Percentiles rank a stretch among this genome's conserved stretches.
Conservation (phyloP, 2,888 invertebrate species). For the Mycalesis mineus region DNA sequence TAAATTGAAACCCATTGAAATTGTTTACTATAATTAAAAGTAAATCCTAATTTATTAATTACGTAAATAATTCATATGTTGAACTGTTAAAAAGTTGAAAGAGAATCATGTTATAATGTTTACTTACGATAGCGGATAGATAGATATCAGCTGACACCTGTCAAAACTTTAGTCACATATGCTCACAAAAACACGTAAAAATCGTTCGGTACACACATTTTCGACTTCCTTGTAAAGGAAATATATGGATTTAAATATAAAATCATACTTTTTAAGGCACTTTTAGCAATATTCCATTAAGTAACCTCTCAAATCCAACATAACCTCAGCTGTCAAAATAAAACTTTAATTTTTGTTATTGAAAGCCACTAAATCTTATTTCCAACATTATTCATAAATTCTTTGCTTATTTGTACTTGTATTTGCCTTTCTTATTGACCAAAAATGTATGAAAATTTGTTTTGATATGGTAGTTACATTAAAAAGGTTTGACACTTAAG, state of each 20-base stretch:
- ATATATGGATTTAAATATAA: conserved; percentile 37
- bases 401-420: background rate
- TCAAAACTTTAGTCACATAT: conserved; percentile 73
- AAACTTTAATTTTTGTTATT: conserved; percentile 1
- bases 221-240: conserved; percentile 34
- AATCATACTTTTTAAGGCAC: conserved; percentile 42
- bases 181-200: conserved; percentile 62
- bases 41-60: too few species aligned
- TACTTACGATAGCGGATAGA: conserved; percentile 15
- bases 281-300: conserved; percentile 69
- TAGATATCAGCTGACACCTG: conserved; percentile 66
- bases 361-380: background rate
- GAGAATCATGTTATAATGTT: background rate
- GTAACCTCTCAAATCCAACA: conserved; percentile 35
- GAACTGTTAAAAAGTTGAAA: too few species aligned
- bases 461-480: background rate
- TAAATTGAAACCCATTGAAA: background rate
- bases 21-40: background rate
- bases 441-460: background rate
- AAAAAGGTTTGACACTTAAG: background rate
- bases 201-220: conserved; percentile 42
- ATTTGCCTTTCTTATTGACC: background rate
- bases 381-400: background rate
- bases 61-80: too few species aligned
- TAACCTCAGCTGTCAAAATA: conserved; percentile 49